A percentile compares a stretch with the other conserved stretches of the same genome.
Evolutionary conservation across 1,140 invertebrate genomes (phyloP).

Genomic region (Lethrus apterus): DNA sequence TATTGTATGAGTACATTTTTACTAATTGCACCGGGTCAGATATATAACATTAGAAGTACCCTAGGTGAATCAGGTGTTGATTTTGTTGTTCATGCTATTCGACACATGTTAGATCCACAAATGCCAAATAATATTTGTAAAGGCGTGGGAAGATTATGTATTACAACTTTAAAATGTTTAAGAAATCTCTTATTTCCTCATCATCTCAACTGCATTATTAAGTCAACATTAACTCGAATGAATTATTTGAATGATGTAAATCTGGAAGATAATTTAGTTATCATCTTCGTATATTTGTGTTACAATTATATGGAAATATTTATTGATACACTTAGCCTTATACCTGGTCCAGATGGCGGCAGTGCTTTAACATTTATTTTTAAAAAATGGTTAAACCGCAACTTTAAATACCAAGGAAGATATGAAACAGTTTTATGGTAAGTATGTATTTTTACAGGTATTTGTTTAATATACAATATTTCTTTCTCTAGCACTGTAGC

Average conservation of each 20-base stretch:
- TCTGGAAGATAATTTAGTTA: background rate
- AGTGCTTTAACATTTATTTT: slow-evolving; percentile 9
- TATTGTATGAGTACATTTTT: slow-evolving; percentile 5
- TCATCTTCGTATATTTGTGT: slow-evolving; percentile 10
- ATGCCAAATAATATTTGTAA: slow-evolving; percentile 4
- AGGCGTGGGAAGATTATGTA: slow-evolving; percentile 3
- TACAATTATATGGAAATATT: slow-evolving; percentile 3
- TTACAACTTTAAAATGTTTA: slow-evolving; percentile 13
- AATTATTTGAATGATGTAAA: slow-evolving; percentile 6
- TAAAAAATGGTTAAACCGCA: background rate
- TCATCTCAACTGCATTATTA: slow-evolving; percentile 9
- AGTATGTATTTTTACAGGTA: background rate
- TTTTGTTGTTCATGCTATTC: slow-evolving; percentile 7
- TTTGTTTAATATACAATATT: background rate
- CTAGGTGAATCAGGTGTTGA: slow-evolving; percentile 1
- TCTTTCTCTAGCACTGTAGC: slow-evolving; percentile 4
- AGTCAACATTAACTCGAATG: slow-evolving; percentile 12
- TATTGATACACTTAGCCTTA: slow-evolving; percentile 5
- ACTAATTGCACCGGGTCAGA: background rate
- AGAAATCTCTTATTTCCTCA: slow-evolving; percentile 4
- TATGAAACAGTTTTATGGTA: background rate
- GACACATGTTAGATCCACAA: slow-evolving; percentile 8
- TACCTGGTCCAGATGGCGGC: slow-evolving; percentile 7
- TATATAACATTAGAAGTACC: slow-evolving; percentile 1
- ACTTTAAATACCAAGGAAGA: background rate